Base-by-base conservation (phyloP, 2,113 vertebrate genomes). In the Neodontobutis hainanensis region DNA sequence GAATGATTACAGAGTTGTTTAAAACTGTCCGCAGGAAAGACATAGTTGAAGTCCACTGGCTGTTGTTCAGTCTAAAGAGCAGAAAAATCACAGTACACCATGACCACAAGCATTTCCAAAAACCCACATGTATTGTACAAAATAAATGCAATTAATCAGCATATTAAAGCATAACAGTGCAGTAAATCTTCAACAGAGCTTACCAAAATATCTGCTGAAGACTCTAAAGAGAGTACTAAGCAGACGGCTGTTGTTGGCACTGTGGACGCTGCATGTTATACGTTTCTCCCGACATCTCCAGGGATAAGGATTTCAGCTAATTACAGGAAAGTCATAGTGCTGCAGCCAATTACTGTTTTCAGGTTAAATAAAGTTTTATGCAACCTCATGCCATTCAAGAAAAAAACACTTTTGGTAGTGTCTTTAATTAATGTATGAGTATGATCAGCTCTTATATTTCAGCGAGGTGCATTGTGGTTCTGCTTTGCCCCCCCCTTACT, bases 1-100 rank as follows among this genome's bases (percentile, higher is more conserved):
- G 84, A 80, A 90, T 70, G 10, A 91, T 75, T 62, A 50, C 12
- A 5, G 88, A 78, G 44, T 49, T 12, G 16, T 86, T 91, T 3
- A 40, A 64, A 27, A 27, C 43, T 11, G 55, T 51, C 44, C 43
- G 55, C 14, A 52, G n/a, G 8, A 45, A 64, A 60, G 49, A 53
- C 89, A 90, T 90, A n/a, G 48, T 45, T 47, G 45, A 64, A 5
- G 3, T 61, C 43, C 50, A 42, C 47, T 15, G 11, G 1, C 12
- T 70, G 40, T 4, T 4, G 40, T 1, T 42, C 49, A 45, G 44
- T 42, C 68, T 72, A 3, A 60, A 15, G 7, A 50, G 47, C 0
- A 57, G 0, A 6, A 43, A 55, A 27, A 52, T 32, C 4, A 50
- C 3, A 27, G 19, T 11, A 56, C 3, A 19, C 12, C 35, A 8